A percentile compares a stretch with the other conserved stretches of the same genome.
Conservation (phyloP, 2,113 vertebrate species). For the Gyps fulvus region DNA sequence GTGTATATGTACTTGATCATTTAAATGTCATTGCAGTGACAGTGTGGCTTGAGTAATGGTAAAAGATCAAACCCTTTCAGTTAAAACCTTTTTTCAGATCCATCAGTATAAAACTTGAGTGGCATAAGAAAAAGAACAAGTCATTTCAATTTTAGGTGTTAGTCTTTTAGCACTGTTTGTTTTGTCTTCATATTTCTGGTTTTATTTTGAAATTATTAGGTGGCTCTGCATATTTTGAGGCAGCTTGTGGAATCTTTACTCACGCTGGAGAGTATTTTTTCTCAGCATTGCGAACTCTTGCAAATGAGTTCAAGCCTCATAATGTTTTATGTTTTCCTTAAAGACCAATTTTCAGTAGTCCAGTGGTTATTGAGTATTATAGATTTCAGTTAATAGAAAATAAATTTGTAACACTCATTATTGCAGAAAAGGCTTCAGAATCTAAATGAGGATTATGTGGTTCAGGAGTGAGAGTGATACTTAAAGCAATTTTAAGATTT, state of each 20-base stretch:
- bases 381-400: neutral
- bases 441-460: neutral
- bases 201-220: conserved; percentile 47
- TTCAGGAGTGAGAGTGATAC: neutral
- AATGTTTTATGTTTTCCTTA: neutral
- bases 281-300: neutral
- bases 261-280: neutral
- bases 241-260: conserved; percentile 47
- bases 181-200: conserved; percentile 43
- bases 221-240: neutral
- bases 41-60: neutral
- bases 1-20: neutral
- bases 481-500: neutral
- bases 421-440: neutral
- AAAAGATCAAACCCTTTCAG: neutral
- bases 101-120: neutral
- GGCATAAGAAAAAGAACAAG: neutral
- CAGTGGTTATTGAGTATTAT: neutral
- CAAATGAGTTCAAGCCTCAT: neutral
- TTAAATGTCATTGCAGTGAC: neutral
- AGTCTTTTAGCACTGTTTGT: neutral
- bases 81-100: neutral
- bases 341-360: neutral
- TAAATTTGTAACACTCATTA: neutral
- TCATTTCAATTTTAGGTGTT: neutral